Evolutionary conservation across 2,113 vertebrate genomes (phyloP), one percentile per base, ranked within the genome.

Genomic region (Plectropomus leopardus): DNA sequence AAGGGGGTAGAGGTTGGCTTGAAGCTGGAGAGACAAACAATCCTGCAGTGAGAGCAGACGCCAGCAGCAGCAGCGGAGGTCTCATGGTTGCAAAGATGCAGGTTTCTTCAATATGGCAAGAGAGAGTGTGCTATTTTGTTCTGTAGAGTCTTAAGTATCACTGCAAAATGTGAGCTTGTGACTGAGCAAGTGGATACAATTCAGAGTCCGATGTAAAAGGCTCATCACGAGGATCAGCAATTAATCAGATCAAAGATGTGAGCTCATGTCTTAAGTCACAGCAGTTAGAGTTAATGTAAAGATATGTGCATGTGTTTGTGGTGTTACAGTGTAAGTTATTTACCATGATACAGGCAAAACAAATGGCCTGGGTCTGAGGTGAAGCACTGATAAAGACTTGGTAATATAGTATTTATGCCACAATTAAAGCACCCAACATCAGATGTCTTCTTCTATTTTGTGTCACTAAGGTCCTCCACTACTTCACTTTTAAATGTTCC

Each of bases 61-160:
- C 59, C 32, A 78, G 45, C 58, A 87, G 63, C 11, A 54, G 32
- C 23, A 26, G 19, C 54, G 75, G 32, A 59, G 64, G 70, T 61
- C 32, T 83, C 65, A 69, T 85, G 60, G 30, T 32, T 4, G 36
- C 36, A 47, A 1, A 10, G 28, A 72, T 7, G 44, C 5, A 3
- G 32, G 28, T 30, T 32, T 59, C 40, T 24, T 24, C 42, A 17
- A 34, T 0, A 1, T 32, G 40, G 21, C 23, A 21, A 21, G n/a
- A 44, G 11, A 23, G 4, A 26, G 11, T 14, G 36, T 32, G 42
- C 50, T 73, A 45, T 28, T 4, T 40, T 5, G 50, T 23, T 19
- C 45, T 67, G 19, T 1, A 4, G 64, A 23, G 50, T 50, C 7
- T 54, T 5, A 76, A 48, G 21, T 45, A 6, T 32, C n/a, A 4